Conservation (phyloP, 1,140 invertebrate species). For the Zophobas morio region DNA sequence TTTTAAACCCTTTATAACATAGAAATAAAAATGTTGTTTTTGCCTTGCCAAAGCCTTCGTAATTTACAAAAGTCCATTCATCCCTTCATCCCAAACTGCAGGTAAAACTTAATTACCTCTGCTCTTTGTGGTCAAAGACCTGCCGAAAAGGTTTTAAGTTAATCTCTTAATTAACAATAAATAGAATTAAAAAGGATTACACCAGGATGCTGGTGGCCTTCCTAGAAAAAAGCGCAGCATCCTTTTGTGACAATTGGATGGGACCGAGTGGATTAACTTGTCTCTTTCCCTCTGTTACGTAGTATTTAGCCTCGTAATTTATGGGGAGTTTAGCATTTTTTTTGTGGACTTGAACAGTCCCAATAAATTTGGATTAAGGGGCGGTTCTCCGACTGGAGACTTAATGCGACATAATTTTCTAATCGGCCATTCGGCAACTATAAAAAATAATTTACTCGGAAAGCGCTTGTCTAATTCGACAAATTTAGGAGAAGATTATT, state of each 20-base stretch:
- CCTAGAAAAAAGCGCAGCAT: neutral
- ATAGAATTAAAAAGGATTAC: too few species aligned
- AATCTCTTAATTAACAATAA: too few species aligned
- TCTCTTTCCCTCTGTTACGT: conserved; percentile 7
- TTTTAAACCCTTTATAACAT: too few species aligned
- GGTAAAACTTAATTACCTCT: too few species aligned
- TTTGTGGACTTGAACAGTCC: conserved; percentile 34
- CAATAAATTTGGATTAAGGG: conserved; percentile 41
- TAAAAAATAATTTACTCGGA: conserved; percentile 1
- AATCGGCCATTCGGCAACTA: conserved; percentile 32
- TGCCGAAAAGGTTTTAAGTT: too few species aligned
- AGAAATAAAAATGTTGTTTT: too few species aligned
- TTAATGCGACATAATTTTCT: conserved; percentile 49
- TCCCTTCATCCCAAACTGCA: too few species aligned
- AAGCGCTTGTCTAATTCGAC: too few species aligned
- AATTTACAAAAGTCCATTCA: too few species aligned
- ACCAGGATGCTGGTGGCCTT: neutral
- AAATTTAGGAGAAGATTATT: too few species aligned
- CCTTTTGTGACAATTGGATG: neutral
- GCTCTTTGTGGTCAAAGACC: too few species aligned
- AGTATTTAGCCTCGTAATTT: conserved; percentile 14
- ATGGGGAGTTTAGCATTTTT: conserved; percentile 39
- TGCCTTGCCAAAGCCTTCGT: too few species aligned
- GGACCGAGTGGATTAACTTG: conserved; percentile 42
- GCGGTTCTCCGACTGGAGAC: conserved; percentile 8